phyloP scores from a whole-genome alignment of 2,113 vertebrate genomes.

The Pomatostomus ruficeps region DNA sequence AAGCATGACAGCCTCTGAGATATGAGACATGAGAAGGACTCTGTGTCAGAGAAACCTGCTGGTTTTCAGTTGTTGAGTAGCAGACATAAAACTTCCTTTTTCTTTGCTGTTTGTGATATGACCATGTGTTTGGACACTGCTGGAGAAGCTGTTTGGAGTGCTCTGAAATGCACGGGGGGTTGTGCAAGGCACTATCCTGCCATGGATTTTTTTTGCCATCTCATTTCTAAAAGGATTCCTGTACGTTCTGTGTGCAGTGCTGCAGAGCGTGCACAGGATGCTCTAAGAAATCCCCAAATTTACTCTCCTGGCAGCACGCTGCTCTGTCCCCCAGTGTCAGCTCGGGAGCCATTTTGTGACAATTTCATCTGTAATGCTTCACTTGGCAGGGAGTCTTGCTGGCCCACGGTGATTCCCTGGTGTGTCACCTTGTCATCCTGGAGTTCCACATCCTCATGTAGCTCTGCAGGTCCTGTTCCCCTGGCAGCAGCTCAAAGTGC shows the following conservation, averaged over 20 bases:
- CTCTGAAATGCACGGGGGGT: not conserved
- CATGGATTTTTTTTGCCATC: not conserved
- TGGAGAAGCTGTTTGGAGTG: not conserved
- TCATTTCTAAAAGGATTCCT: not conserved
- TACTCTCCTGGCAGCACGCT: not conserved
- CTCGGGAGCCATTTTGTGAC: not conserved
- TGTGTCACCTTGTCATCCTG: not conserved
- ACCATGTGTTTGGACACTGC: not conserved
- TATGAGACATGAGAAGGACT: not conserved
- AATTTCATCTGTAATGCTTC: not conserved
- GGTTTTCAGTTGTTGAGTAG: not conserved
- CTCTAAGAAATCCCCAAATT: not conserved
- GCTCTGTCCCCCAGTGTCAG: not conserved
- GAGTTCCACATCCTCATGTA: not conserved
- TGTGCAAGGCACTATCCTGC: not conserved
- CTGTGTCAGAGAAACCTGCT: not conserved
- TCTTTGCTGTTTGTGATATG: not conserved
- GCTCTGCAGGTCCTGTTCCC: not conserved
- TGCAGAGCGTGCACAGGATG: not conserved
- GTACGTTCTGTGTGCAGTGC: not conserved
- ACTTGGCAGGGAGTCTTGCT: not conserved
- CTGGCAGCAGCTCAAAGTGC: not conserved
- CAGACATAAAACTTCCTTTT: not conserved
- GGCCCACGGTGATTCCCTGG: not conserved
- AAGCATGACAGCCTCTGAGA: not conserved